phyloP scores from a whole-genome alignment of 2,113 vertebrate species.

The Microcebus tavaratra region DNA sequence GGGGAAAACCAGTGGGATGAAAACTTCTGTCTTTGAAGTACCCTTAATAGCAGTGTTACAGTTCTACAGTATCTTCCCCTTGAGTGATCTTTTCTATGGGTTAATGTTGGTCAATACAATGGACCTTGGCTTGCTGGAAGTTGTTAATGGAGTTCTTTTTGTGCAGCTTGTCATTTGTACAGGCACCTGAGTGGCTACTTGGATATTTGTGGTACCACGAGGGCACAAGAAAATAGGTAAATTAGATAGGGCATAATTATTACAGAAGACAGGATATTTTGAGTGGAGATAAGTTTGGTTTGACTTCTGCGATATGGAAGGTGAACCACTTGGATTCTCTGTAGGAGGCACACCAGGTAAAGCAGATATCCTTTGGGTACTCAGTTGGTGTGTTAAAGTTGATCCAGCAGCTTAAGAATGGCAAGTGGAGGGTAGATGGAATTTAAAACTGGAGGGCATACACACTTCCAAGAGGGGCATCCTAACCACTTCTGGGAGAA shows the following conservation, averaged over 20 bases:
- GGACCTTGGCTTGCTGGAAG: background rate
- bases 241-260: background rate
- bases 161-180: background rate
- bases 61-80: background rate
- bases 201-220: background rate
- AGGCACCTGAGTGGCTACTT: background rate
- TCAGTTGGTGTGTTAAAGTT: background rate
- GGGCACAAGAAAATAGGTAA: background rate
- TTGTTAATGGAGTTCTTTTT: background rate
- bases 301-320: slow-evolving; percentile 32
- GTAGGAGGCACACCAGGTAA: background rate
- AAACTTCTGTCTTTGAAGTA: background rate
- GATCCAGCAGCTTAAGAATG: slow-evolving; percentile 40
- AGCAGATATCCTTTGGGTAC: background rate
- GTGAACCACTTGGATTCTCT: background rate
- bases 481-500: background rate
- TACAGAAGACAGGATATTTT: background rate
- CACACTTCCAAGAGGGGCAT: background rate
- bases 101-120: background rate
- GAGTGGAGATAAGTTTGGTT: background rate
- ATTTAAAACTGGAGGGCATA: slow-evolving; percentile 12
- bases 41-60: background rate
- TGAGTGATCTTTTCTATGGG: background rate
- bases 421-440: background rate
- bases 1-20: background rate